Evolutionary conservation across 1,140 invertebrate species (phyloP).

Genomic region (Drosophila bocki): DNA sequence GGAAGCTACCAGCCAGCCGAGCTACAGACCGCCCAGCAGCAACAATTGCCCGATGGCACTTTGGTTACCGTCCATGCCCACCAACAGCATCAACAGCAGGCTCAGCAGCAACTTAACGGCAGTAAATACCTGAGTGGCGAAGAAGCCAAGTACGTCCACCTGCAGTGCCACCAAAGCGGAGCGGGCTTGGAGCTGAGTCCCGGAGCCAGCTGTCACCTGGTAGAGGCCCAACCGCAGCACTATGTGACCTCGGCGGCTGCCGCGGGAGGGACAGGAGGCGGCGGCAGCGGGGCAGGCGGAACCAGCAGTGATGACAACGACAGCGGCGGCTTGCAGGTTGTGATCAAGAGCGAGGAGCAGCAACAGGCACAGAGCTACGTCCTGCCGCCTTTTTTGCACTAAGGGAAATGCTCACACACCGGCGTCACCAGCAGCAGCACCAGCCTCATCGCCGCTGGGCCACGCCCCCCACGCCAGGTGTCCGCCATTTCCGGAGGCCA

Average conservation of each 20-base stretch:
- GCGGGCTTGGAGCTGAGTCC: slow-evolving; percentile 52
- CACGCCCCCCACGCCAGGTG: slow-evolving; percentile 21
- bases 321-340: slow-evolving; percentile 70
- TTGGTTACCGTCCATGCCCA: slow-evolving; percentile 67
- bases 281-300: slow-evolving; percentile 34
- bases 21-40: slow-evolving; percentile 54
- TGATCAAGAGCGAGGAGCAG: slow-evolving; percentile 82
- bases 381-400: slow-evolving; percentile 85
- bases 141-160: slow-evolving; percentile 76
- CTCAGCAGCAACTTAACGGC: slow-evolving; percentile 66
- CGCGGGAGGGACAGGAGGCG: slow-evolving; percentile 25
- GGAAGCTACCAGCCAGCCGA: slow-evolving; percentile 61
- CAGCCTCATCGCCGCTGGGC: slow-evolving; percentile 51
- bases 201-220: slow-evolving; percentile 65
- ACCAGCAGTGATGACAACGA: slow-evolving; percentile 62
- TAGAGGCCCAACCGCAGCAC: slow-evolving; percentile 59
- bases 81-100: slow-evolving; percentile 52
- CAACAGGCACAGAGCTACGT: slow-evolving; percentile 80
- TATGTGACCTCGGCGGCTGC: slow-evolving; percentile 55
- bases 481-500: slow-evolving; percentile 67
- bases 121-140: slow-evolving; percentile 76
- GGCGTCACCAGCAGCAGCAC: slow-evolving; percentile 63
- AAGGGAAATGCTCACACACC: slow-evolving; percentile 84
- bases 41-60: slow-evolving; percentile 62
- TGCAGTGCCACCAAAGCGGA: slow-evolving; percentile 64